A percentile compares a stretch with the other conserved stretches of the same genome.
These are phyloP conservation scores for Nomada hirtipes DNA, from an alignment of 2,888 invertebrate genomes.

Conservation along the genomic window DNA sequence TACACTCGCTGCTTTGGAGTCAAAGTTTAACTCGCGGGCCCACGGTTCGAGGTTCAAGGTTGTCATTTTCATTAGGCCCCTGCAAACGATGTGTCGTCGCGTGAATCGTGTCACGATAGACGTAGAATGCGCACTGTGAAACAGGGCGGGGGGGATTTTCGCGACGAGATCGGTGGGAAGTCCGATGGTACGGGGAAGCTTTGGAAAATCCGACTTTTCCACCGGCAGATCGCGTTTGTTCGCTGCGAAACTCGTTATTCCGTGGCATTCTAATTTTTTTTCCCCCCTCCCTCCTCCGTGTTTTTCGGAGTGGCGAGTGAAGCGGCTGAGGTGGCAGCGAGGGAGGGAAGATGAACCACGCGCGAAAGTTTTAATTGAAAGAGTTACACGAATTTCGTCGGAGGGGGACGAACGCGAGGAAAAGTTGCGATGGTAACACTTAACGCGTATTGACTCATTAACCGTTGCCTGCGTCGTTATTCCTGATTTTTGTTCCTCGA, in stretches of 20 bases:
- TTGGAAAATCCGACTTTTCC: constrained; percentile 41
- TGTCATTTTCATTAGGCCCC: constrained; percentile 16
- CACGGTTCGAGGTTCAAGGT: constrained; percentile 48
- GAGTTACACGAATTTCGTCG: constrained; percentile 67
- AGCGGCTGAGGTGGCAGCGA: neutral
- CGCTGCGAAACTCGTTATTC: constrained; percentile 65
- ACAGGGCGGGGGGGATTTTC: constrained; percentile 11
- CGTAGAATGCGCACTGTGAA: too few species aligned
- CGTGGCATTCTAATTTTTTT: constrained; percentile 58
- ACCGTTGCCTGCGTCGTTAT: constrained; percentile 49
- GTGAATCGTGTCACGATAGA: neutral
- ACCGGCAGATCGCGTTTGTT: constrained; percentile 49
- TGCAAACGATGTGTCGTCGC: constrained; percentile 6
- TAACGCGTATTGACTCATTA: constrained; percentile 58
- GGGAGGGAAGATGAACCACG: constrained; percentile 61
- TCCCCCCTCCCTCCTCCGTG: constrained; percentile 3
- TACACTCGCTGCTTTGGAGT: constrained; percentile 14
- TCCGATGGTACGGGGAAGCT: neutral
- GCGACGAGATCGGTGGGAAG: neutral
- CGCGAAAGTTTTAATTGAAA: constrained; percentile 73
- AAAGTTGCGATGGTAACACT: constrained; percentile 51
- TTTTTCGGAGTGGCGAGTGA: constrained; percentile 35
- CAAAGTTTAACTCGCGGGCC: constrained; percentile 42
- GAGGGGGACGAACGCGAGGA: constrained; percentile 36
- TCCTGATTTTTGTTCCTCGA: constrained; percentile 41